A percentile compares a stretch with the other conserved stretches of the same genome.
Conservation (phyloP, 1,140 invertebrate genomes). For the Drosophila neocordata region DNA sequence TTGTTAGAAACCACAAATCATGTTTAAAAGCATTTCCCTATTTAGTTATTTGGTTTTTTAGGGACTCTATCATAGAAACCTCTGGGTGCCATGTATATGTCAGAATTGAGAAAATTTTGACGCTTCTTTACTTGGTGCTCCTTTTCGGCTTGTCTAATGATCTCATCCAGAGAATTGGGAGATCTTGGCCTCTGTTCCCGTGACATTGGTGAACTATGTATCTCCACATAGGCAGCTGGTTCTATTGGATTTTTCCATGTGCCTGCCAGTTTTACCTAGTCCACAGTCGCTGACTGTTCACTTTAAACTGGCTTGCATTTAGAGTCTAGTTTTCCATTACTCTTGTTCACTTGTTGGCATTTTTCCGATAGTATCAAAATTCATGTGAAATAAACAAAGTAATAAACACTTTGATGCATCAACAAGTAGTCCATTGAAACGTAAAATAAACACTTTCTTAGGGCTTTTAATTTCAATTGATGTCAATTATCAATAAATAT, state of each 20-base stretch:
- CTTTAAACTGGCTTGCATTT: conserved; percentile 27
- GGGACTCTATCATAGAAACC: no score
- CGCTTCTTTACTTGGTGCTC: conserved; percentile 44
- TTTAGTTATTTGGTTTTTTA: conserved; percentile 12
- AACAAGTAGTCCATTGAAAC: conserved; percentile 51
- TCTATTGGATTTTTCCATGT: conserved; percentile 31
- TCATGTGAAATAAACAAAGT: conserved; percentile 23
- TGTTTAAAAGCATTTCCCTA: no score
- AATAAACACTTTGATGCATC: conserved; percentile 32
- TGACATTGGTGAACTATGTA: conserved; percentile 1
- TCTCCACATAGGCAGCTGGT: conserved; percentile 52
- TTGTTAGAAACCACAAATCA: no score
- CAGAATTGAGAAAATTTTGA: conserved; percentile 17
- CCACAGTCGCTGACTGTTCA: conserved; percentile 4
- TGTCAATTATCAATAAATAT: conserved; percentile 40
- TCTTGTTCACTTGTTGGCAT: background rate
- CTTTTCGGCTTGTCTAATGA: conserved; percentile 44
- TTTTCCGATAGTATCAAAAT: conserved; percentile 7
- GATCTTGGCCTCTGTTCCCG: conserved; percentile 13
- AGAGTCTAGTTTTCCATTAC: background rate
- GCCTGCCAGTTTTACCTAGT: conserved; percentile 25
- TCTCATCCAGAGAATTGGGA: conserved; percentile 32
- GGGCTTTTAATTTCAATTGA: conserved; percentile 41
- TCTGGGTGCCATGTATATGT: no score
- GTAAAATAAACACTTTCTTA: conserved; percentile 5